Base-by-base conservation (phyloP, 2,113 vertebrate species). In the Perca fluviatilis region DNA sequence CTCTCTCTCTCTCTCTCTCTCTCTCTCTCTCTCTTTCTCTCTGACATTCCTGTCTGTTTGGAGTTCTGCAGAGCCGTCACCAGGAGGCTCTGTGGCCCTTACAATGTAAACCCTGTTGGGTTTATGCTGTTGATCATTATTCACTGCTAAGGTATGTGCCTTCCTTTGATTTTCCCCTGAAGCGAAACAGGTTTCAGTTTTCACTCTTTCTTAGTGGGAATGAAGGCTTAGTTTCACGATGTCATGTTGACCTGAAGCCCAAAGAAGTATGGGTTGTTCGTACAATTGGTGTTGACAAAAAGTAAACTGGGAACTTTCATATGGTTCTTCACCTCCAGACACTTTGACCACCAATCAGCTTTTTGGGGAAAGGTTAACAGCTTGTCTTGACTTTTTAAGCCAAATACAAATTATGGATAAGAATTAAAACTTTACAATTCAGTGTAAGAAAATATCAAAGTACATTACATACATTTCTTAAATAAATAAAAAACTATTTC, bases 71-170 rank as follows among this genome's bases (percentile, higher is more conserved):
- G 36, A 27, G 56, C 27, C 2, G 43, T 69, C 94, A 92, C 86
- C 81, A 95, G 95, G 93, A 87, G 95, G 91, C 94, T 81, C 87
- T 88, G 84, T 90, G 86, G 47, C 73, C 62, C 84, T 54, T 88
- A 6, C 33, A 43, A 88, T 83, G 61, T 30, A n/a, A 23, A 62
- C 0, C 33, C n/a, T 65, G 71, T n/a, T 66, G 46, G 53, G 5
- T 79, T 60, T 50, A 60, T 83, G 85, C 77, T 88, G 90, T 92
- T 86, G 84, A 88, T 90, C 90, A 83, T 94, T 94, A 92, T 95
- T 95, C 92, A 94, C 88, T 85, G 83, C 94, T 91, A 80, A 92
- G 91, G 93, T 93, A 94, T 95, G 93, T 85, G 90, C 79, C 83
- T 91, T 86, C 86, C 88, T 94, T 94, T 93, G 89, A 94, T 94